These are phyloP conservation scores for Microplitis manilae DNA, from an alignment of 2,888 invertebrate genomes.

Conservation along the genomic window DNA sequence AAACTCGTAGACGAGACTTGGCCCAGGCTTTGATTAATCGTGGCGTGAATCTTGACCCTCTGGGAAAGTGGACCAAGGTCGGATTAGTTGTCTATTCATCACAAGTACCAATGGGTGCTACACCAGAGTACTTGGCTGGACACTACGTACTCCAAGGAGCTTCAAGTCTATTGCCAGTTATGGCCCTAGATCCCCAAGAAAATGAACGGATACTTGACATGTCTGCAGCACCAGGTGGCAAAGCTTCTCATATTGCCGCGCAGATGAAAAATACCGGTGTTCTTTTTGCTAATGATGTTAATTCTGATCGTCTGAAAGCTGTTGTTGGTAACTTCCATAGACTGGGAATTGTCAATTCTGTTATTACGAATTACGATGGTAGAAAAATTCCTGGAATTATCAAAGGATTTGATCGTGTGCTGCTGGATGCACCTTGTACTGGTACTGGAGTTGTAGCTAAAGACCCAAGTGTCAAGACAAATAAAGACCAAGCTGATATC, in stretches of 20 bases:
- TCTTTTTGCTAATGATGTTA: constrained; percentile 96
- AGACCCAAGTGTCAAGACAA: constrained; percentile 96
- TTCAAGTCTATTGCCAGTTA: constrained; percentile 96
- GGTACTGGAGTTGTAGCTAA: constrained; percentile 99
- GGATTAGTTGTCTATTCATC: constrained; percentile 97
- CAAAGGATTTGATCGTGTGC: constrained; percentile 94
- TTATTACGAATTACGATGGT: constrained; percentile 93
- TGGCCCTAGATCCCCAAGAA: constrained; percentile 97
- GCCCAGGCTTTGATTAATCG: constrained; percentile 93
- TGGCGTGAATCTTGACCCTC: constrained; percentile 97
- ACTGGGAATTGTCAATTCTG: constrained; percentile 93
- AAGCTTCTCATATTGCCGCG: constrained; percentile 97
- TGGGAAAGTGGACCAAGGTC: constrained; percentile 99
- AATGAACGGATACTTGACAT: constrained; percentile 95
- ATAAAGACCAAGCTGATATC: constrained; percentile 91
- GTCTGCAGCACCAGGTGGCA: constrained; percentile 99
- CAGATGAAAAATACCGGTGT: constrained; percentile 99
- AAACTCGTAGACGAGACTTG: constrained; percentile 91
- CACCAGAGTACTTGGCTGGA: constrained; percentile 98
- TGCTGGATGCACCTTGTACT: constrained; percentile 98
- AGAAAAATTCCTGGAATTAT: constrained; percentile 87
- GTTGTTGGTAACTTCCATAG: constrained; percentile 97
- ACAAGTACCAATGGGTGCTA: constrained; percentile 97
- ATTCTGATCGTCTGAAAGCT: constrained; percentile 90
- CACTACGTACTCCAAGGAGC: constrained; percentile 98